A percentile compares a stretch with the other conserved stretches of the same genome.
Conservation (phyloP, 1,140 invertebrate species). For the Pogonognathellus flavescens region DNA sequence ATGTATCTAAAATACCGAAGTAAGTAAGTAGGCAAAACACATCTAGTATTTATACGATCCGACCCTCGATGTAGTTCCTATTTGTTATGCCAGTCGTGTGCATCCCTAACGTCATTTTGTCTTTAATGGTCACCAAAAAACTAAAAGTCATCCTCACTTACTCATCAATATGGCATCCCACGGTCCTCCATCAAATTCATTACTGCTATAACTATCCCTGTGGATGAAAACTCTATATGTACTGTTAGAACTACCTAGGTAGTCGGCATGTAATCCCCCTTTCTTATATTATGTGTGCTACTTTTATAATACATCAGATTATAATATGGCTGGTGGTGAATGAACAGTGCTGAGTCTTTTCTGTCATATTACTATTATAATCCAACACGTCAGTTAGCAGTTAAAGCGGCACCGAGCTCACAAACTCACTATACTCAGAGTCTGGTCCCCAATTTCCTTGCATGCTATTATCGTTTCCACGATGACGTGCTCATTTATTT, state of each 20-base stretch:
- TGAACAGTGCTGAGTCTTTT: background rate
- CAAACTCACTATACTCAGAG: background rate
- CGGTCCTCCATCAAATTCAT: background rate
- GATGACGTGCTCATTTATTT: constrained; percentile 27
- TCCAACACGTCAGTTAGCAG: too few species aligned
- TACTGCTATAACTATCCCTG: background rate
- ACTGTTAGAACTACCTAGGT: too few species aligned
- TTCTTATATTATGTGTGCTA: background rate
- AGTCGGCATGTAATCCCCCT: too few species aligned
- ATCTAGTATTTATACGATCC: background rate
- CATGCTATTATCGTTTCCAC: background rate
- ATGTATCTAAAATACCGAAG: background rate
- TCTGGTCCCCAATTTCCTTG: constrained; percentile 10
- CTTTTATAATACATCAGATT: background rate
- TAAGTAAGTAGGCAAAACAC: background rate
- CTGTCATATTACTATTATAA: too few species aligned
- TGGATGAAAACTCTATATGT: background rate
- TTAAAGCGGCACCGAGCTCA: too few species aligned
- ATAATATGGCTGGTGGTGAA: background rate
- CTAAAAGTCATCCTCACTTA: constrained; percentile 1
- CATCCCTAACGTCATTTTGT: background rate
- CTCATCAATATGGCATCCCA: background rate
- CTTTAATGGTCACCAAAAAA: background rate
- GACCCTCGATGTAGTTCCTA: background rate
- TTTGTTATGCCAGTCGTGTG: background rate